A percentile compares a stretch with the other conserved stretches of the same genome.
Conservation (phyloP, 2,113 vertebrate species). For the Rafetus swinhoei region DNA sequence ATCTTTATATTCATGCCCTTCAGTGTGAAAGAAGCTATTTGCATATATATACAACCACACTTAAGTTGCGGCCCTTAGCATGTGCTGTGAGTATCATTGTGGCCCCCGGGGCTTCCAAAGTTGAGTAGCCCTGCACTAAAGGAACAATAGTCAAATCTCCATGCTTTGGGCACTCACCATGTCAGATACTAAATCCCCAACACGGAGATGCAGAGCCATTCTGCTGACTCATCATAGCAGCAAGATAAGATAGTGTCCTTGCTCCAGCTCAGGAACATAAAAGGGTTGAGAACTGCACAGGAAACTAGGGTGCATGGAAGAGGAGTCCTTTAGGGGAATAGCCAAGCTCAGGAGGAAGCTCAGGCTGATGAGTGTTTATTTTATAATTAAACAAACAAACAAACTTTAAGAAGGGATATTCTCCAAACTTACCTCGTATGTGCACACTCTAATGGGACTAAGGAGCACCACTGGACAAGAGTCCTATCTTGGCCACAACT, state of each 20-base stretch:
- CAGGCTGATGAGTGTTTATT: neutral
- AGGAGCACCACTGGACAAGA: neutral
- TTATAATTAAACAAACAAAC: neutral
- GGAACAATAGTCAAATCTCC: neutral
- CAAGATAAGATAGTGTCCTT: neutral
- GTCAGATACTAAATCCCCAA: neutral
- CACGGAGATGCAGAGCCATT: neutral
- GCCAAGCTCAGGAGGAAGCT: neutral
- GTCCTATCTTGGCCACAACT: neutral
- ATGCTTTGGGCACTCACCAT: accelerated
- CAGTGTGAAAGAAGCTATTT: too few species aligned
- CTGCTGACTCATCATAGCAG: neutral
- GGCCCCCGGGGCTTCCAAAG: too few species aligned
- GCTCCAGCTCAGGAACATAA: neutral
- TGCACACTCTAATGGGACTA: neutral
- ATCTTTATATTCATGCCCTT: too few species aligned
- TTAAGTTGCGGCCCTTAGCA: too few species aligned
- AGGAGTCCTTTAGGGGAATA: neutral
- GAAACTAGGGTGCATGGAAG: neutral
- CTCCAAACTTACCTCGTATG: accelerated
- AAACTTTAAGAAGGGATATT: neutral
- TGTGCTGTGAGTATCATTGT: too few species aligned
- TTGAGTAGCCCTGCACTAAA: too few species aligned
- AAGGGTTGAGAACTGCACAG: neutral
- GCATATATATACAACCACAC: too few species aligned